Percentiles rank a stretch among this genome's conserved stretches.
Conservation (phyloP, 1,140 invertebrate genomes). For the Diuraphis noxia region DNA sequence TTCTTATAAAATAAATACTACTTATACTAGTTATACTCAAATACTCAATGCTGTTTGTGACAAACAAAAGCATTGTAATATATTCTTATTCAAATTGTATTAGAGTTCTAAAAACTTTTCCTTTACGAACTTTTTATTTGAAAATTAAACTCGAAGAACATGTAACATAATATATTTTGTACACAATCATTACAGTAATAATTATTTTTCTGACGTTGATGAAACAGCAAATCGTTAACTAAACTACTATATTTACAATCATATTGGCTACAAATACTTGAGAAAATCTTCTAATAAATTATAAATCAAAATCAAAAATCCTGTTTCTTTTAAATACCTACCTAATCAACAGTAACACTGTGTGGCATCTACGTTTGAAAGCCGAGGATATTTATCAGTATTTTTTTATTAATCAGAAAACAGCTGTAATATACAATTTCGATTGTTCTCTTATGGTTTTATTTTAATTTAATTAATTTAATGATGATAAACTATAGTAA, state of each 20-base stretch:
- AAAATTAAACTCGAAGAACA: background rate
- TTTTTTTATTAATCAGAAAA: background rate
- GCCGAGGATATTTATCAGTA: background rate
- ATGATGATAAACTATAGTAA: background rate
- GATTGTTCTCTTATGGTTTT: background rate
- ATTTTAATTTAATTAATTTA: background rate
- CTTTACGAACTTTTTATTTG: background rate
- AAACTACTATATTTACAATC: background rate
- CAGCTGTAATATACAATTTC: background rate
- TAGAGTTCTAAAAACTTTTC: background rate
- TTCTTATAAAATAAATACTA: background rate
- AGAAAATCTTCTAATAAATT: background rate
- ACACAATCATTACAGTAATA: background rate
- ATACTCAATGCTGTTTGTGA: background rate
- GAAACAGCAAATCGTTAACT: background rate
- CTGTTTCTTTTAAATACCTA: background rate
- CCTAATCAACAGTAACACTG: background rate
- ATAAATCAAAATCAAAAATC: background rate
- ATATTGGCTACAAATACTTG: background rate
- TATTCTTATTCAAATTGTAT: background rate
- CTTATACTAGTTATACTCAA: background rate
- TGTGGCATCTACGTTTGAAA: background rate
- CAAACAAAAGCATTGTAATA: background rate
- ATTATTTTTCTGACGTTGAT: background rate
- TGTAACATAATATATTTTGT: no score